These are phyloP conservation scores for Eilema depressum DNA, from an alignment of 2,888 invertebrate genomes.

Conservation along the genomic window DNA sequence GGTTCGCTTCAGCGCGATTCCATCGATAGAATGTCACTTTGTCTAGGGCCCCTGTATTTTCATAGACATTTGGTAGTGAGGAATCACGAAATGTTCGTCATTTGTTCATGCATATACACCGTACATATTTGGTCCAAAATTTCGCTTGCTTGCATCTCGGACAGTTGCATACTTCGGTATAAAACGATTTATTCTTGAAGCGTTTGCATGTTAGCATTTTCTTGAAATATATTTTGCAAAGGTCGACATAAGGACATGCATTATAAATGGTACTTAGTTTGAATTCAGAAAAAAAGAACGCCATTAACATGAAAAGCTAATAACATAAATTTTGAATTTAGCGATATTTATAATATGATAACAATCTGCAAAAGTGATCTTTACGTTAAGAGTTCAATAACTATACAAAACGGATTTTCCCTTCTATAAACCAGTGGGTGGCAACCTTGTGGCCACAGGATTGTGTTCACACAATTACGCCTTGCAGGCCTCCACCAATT, in stretches of 20 bases:
- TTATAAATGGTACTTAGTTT: too few relatives aligned
- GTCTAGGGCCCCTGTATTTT: too few relatives aligned
- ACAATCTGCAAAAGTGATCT: not conserved
- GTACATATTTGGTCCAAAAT: not conserved
- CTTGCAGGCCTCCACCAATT: constrained; percentile 49
- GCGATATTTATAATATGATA: not conserved
- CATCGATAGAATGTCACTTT: too few relatives aligned
- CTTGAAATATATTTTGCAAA: too few relatives aligned
- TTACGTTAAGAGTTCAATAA: not conserved
- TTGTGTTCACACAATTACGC: constrained; percentile 61
- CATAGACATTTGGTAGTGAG: not conserved
- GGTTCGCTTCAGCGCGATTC: too few relatives aligned
- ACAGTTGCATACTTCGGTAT: not conserved
- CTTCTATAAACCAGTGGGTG: constrained; percentile 15
- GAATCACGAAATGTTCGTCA: not conserved
- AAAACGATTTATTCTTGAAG: too few relatives aligned
- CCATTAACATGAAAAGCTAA: too few relatives aligned
- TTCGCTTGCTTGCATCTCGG: not conserved
- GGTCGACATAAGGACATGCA: too few relatives aligned
- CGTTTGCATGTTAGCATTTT: too few relatives aligned
- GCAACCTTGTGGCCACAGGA: constrained; percentile 27
- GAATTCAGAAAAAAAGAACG: too few relatives aligned
- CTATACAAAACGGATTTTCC: not conserved
- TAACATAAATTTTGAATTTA: not conserved
- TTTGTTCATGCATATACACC: not conserved